These are phyloP conservation scores for Euplexia lucipara DNA, from an alignment of 2,888 invertebrate species.

Conservation along the genomic window DNA sequence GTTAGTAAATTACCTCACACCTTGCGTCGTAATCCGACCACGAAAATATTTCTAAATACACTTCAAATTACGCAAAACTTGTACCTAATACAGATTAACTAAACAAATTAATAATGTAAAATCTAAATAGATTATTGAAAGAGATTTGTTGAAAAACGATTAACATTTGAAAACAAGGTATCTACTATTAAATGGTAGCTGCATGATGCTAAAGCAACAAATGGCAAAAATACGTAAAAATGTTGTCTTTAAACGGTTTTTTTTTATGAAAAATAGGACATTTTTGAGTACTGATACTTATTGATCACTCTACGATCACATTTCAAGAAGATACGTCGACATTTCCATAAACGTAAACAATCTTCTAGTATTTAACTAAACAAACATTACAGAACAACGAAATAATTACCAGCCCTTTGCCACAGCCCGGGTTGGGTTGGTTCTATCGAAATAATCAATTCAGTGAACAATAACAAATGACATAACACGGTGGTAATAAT, in stretches of 20 bases:
- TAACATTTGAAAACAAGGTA: no score
- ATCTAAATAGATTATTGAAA: no score
- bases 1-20: slow-evolving; percentile 40
- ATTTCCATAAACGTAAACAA: not conserved
- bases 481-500: slow-evolving; percentile 55
- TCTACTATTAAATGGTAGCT: no score
- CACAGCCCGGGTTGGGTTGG: slow-evolving; percentile 12
- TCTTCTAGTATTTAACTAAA: not conserved
- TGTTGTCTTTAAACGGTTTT: no score
- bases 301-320: no score
- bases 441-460: slow-evolving; percentile 41
- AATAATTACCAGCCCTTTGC: slow-evolving; percentile 25
- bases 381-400: not conserved
- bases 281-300: no score
- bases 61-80: not conserved
- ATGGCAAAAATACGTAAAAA: no score
- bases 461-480: slow-evolving; percentile 51
- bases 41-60: slow-evolving; percentile 22
- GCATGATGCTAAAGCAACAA: no score
- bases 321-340: no score
- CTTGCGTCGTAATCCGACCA: slow-evolving; percentile 22
- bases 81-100: slow-evolving; percentile 4
- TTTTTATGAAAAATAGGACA: no score
- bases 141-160: no score
- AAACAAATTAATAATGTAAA: no score